Percentiles rank a stretch among this genome's conserved stretches.
Evolutionary conservation across 2,888 invertebrate genomes (phyloP).

Genomic region (Cynaeus angustus): DNA sequence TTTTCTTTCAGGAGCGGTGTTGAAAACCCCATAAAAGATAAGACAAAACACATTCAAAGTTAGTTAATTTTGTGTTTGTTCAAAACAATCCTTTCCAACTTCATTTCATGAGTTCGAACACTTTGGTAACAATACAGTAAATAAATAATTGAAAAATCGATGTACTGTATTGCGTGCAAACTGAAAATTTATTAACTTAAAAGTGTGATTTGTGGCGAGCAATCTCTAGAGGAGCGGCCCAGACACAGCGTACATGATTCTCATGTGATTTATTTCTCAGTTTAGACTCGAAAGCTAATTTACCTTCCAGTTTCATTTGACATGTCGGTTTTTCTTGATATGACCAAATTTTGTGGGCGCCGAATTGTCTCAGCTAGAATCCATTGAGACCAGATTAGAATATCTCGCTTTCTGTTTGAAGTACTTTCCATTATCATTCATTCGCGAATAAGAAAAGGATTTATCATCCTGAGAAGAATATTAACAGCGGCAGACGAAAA

Average conservation of each 20-base stretch:
- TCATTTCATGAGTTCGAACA: not conserved
- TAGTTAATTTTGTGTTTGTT: slow-evolving; percentile 25
- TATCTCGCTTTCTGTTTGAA: slow-evolving; percentile 50
- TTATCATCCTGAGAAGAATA: slow-evolving; percentile 47
- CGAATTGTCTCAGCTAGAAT: slow-evolving; percentile 46
- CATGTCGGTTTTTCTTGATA: slow-evolving; percentile 44
- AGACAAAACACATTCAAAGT: slow-evolving; percentile 23
- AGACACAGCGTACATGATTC: slow-evolving; percentile 47
- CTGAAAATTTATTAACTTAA: slow-evolving; percentile 54
- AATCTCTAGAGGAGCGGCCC: slow-evolving; percentile 52
- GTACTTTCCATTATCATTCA: slow-evolving; percentile 51
- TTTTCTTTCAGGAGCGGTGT: slow-evolving; percentile 24
- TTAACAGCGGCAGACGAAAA: slow-evolving; percentile 45
- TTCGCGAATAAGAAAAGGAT: slow-evolving; percentile 49
- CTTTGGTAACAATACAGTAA: not conserved
- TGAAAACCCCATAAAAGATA: slow-evolving; percentile 30
- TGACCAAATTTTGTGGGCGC: slow-evolving; percentile 40
- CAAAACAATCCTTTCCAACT: slow-evolving; percentile 3
- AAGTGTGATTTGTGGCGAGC: slow-evolving; percentile 56
- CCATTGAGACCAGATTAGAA: slow-evolving; percentile 50
- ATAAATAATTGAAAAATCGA: slow-evolving; percentile 22
- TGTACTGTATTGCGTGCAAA: slow-evolving; percentile 48
- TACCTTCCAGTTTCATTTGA: slow-evolving; percentile 59
- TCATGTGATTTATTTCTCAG: slow-evolving; percentile 57
- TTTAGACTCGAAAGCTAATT: slow-evolving; percentile 59